A percentile compares a stretch with the other conserved stretches of the same genome.
Evolutionary conservation across 2,797 vertebrate genomes (phyloP).

Genomic region (Scolopax bukidnonensis): DNA sequence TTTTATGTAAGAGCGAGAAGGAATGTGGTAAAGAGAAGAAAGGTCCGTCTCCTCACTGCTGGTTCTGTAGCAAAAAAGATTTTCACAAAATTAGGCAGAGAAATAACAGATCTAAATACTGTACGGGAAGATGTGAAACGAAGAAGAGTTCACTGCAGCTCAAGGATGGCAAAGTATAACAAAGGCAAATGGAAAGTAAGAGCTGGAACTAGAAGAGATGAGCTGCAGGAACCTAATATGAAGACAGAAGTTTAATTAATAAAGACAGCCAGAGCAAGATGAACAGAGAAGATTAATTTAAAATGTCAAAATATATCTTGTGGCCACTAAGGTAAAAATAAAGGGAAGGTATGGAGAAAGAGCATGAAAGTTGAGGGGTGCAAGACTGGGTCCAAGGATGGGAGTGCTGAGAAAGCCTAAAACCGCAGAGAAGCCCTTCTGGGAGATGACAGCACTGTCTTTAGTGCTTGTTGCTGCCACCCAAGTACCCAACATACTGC

Average conservation of each 20-base stretch:
- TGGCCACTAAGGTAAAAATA: conserved; percentile 5
- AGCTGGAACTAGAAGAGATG: conserved; percentile 14
- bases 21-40: neutral
- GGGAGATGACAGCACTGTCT: neutral
- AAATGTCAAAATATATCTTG: conserved; percentile 29
- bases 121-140: neutral
- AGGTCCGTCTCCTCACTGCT: neutral
- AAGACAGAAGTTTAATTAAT: conserved; percentile 45
- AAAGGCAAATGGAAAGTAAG: conserved; percentile 33
- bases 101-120: conserved; percentile 19
- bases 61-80: conserved; percentile 4
- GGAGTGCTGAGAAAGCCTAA: neutral
- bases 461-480: neutral
- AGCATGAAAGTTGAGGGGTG: neutral
- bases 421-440: neutral
- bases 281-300: conserved; percentile 11
- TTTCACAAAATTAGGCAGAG: conserved; percentile 40
- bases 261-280: conserved; percentile 13
- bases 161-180: conserved; percentile 27
- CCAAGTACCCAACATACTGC: neutral
- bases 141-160: conserved; percentile 37
- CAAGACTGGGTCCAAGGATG: neutral
- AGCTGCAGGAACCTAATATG: neutral
- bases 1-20: neutral
- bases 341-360: neutral